These are phyloP conservation scores for Augiades crinisus DNA, from an alignment of 2,888 invertebrate species.

Conservation along the genomic window DNA sequence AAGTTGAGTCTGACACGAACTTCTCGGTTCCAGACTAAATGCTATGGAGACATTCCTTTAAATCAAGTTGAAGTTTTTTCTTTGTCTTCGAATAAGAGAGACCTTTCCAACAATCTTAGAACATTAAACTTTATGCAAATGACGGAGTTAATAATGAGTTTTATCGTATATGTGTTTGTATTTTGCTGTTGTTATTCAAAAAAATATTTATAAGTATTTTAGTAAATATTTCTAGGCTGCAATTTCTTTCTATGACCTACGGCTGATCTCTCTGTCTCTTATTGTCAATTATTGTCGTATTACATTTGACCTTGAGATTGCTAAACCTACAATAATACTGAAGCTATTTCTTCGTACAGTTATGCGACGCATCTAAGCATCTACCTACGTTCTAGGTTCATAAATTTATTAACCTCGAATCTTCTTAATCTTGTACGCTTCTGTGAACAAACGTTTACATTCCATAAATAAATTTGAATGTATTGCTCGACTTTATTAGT, in stretches of 20 bases:
- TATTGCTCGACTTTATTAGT: not conserved
- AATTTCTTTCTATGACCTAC: no score
- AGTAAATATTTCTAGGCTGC: no score
- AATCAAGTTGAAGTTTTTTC: conserved; percentile 58
- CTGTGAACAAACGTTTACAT: conserved; percentile 4
- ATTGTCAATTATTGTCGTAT: no score
- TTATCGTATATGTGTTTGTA: conserved; percentile 4
- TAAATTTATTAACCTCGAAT: no score
- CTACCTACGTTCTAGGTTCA: no score
- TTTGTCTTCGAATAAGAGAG: conserved; percentile 49
- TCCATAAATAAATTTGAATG: conserved; percentile 13
- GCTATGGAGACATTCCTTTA: conserved; percentile 57
- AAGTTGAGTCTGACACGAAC: conserved; percentile 46
- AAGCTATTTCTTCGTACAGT: no score
- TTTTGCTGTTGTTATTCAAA: no score
- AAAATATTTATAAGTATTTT: no score
- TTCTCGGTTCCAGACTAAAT: conserved; percentile 48
- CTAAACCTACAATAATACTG: no score
- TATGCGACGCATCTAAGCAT: no score
- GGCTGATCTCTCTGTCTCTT: no score
- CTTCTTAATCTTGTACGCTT: conserved; percentile 9
- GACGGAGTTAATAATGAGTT: conserved; percentile 32
- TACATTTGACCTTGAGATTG: no score
- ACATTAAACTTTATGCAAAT: conserved; percentile 33
- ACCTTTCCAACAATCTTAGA: conserved; percentile 31